Percentiles rank a stretch among this genome's conserved stretches.
Conservation (phyloP, 2,113 vertebrate genomes). For the Salvator merianae region DNA sequence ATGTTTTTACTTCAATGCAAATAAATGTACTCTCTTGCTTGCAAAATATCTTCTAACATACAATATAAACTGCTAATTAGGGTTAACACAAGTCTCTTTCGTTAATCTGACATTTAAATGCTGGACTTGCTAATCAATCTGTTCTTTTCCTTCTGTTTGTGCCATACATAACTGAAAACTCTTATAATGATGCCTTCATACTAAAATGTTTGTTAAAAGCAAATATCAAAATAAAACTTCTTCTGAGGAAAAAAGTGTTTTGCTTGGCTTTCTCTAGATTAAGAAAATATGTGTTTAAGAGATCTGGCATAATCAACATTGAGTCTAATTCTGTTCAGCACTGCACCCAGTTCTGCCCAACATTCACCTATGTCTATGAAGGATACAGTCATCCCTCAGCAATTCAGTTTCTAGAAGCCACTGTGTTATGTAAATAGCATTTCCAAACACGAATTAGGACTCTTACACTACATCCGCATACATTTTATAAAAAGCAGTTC, state of each 20-base stretch:
- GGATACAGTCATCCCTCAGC: no score
- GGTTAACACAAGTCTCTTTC: slow-evolving; percentile 64
- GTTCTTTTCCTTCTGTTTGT: slow-evolving; percentile 71
- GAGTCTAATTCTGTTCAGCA: background rate
- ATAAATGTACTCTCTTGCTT: slow-evolving; percentile 75
- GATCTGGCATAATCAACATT: background rate
- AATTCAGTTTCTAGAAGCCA: background rate
- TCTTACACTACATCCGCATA: no score
- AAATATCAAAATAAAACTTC: slow-evolving; percentile 76
- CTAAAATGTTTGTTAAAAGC: slow-evolving; percentile 69
- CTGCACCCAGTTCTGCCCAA: background rate
- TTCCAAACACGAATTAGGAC: no score
- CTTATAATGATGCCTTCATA: slow-evolving; percentile 74
- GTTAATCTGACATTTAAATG: slow-evolving; percentile 65
- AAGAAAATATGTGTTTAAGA: background rate
- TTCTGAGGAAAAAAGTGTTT: slow-evolving; percentile 55
- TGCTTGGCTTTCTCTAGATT: slow-evolving; percentile 5
- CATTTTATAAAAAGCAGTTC: no score
- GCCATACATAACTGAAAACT: slow-evolving; percentile 59
- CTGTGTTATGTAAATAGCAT: no score
- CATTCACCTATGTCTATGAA: no score
- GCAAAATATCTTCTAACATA: slow-evolving; percentile 69
- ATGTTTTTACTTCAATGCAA: slow-evolving; percentile 75
- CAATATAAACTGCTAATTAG: slow-evolving; percentile 59
- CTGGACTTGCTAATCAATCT: slow-evolving; percentile 59